Base-by-base conservation (phyloP, 2,113 vertebrate genomes). In the Bufo bufo region DNA sequence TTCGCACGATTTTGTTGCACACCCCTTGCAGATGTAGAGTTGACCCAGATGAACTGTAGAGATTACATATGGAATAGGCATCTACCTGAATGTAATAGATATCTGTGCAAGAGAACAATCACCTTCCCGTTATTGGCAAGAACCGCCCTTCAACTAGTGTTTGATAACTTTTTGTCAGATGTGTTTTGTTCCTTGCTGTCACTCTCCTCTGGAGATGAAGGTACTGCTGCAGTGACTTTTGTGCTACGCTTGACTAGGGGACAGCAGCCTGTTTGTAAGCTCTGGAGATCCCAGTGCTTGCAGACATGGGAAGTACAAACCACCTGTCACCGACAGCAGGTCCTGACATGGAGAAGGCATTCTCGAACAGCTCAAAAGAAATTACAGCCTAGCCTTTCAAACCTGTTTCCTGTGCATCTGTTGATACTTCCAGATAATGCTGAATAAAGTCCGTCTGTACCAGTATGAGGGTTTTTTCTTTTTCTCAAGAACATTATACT, bases 301-400 rank as follows among this genome's bases (percentile, higher is more conserved):
- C 23, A 72, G 4, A 0, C 47, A 45, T 0, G 77, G 3, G 20
- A 86, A 78, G 82, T 47, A 8, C 69, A 23, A 84, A 88, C 20
- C 50, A 71, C 85, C 79, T 61, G 33, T 54, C 77, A 75, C 82
- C 72, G 77, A 4, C 3, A 77, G 17, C 85, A 90, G 89, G 90
- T 85, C 74, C 69, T 3, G 20, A 81, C 90, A 85, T 23, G 90
- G 0, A 81, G 78, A 7, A 75, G 83, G 88, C 50, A 78, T 10
- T 85, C 90, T 58, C 75, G 85, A 86, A 81, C 82, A 6, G 10
- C 82, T 79, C 58, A 87, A 79, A 90, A 1, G 77, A 77, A 78
- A 85, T 89, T 88, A 90, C 1, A 6, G 83, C 92, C 69, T 89
- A 33, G 63, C 82, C 72, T 88, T 89, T 82, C 87, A 90, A 52